These are phyloP conservation scores for Tenthredo distinguenda DNA, from an alignment of 2,888 invertebrate genomes.

Conservation along the genomic window DNA sequence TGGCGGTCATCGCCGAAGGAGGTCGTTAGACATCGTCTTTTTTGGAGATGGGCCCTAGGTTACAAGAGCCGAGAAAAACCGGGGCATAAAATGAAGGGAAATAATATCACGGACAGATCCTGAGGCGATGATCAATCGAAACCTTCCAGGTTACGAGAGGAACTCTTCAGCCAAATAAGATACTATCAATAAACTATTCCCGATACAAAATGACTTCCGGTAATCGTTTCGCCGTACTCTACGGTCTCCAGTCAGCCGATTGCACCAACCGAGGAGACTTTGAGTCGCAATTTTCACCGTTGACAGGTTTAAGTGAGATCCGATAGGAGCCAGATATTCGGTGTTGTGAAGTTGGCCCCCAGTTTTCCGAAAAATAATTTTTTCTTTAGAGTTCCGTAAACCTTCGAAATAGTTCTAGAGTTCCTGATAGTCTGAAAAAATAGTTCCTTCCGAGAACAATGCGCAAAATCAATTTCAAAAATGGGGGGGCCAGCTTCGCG, in stretches of 20 bases:
- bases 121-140: not conserved
- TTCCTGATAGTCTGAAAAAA: too few relatives aligned
- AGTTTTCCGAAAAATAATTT: too few relatives aligned
- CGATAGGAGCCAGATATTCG: not conserved
- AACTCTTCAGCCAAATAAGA: not conserved
- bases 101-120: not conserved
- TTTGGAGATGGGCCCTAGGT: not conserved
- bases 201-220: not conserved
- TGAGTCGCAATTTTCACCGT: constrained; percentile 33
- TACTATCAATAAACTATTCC: not conserved
- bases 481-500: too few relatives aligned
- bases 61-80: not conserved
- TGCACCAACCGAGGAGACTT: not conserved
- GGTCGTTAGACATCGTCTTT: constrained; percentile 39
- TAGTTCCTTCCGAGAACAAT: too few relatives aligned
- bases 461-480: too few relatives aligned
- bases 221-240: not conserved
- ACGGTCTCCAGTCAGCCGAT: constrained; percentile 1
- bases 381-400: too few relatives aligned
- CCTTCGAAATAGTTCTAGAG: too few relatives aligned
- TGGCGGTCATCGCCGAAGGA: constrained; percentile 41
- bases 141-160: not conserved
- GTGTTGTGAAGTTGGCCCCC: too few relatives aligned
- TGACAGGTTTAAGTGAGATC: constrained; percentile 32
- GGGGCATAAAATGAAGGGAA: not conserved